Evolutionary conservation across 2,888 invertebrate species (phyloP), one percentile per base, ranked within the genome.

Genomic region (Tipula confusa): DNA sequence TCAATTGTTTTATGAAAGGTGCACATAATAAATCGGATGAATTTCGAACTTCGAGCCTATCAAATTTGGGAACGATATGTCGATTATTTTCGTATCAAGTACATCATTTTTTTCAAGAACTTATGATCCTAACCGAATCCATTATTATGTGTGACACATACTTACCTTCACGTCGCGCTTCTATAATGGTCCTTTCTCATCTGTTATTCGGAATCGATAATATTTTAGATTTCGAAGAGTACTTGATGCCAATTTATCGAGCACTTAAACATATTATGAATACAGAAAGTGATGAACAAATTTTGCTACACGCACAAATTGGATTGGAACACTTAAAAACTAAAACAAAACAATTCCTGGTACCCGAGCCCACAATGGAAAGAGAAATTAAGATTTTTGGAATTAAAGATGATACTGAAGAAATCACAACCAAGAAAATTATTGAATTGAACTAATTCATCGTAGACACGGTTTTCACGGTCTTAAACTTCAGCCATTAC

Each of bases 161-260:
- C 86, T 31, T 89, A n/a, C 89, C 89, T 0, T 87, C 89, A 13
- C 88, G 88, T 85, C 87, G 90, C 5, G 89, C 88, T 11, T 88
- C 89, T 5, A 86, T 88, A 29, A 85, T 89, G 82, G 88, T 89
- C 1, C 86, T 90, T 1, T 86, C 87, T 48, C 88, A 90, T 84
- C 85, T 90, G 0, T 85, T 90, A 0, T 85, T 86, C 11, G 89
- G 89, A 18, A 88, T 90, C 85, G 88, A 89, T 2, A 89, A 87
- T 84, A 86, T 90, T 1, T 31, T 88, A 9, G 88, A 89, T 83
- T 88, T 88, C 79, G 87, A 89, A 84, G 88, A 89, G 18, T 87
- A 88, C 86, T 85, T 90, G 1, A 80, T 89, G 31, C 89, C 89
- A n/a, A 87, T 89, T 36, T 90, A 89, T 84, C 86, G 88, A 0